A percentile compares a stretch with the other conserved stretches of the same genome.
Conservation (phyloP, 2,113 vertebrate species). For the Grammomys surdaster region DNA sequence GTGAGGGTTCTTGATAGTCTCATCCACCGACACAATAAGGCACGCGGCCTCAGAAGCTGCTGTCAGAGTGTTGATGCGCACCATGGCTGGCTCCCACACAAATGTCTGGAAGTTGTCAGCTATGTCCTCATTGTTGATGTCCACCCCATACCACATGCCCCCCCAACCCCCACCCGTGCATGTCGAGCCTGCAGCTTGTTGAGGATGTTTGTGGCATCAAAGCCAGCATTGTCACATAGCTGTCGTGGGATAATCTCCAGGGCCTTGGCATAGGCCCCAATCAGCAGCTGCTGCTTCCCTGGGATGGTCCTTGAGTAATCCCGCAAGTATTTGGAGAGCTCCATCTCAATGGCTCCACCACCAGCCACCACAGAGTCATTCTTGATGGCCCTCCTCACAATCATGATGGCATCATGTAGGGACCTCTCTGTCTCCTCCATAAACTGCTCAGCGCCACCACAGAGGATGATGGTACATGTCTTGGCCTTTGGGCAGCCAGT, state of each 20-base stretch:
- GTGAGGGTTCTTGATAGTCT: conserved; percentile 97
- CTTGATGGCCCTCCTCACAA: conserved; percentile 98
- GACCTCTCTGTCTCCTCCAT: conserved; percentile 99
- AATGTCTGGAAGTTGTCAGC: conserved; percentile 94
- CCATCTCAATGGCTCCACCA: conserved; percentile 98
- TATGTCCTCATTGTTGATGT: conserved; percentile 97
- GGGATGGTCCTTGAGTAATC: conserved; percentile 98
- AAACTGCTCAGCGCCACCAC: conserved; percentile 97
- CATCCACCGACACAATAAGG: conserved; percentile 97
- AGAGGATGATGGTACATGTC: conserved; percentile 97
- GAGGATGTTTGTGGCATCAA: conserved; percentile 99
- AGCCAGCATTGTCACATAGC: conserved; percentile 98
- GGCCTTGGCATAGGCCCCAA: conserved; percentile 97
- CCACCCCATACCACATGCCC: conserved; percentile 96
- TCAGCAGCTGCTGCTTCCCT: conserved; percentile 97
- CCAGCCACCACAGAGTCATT: conserved; percentile 97
- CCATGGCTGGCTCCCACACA: too few species aligned
- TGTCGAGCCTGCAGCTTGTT: conserved; percentile 98
- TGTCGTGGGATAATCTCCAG: conserved; percentile 98
- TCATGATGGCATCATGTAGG: conserved; percentile 99
- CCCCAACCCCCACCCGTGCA: too few species aligned
- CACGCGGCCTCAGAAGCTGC: too few species aligned
- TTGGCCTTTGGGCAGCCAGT: conserved; percentile 96
- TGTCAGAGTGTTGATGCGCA: too few species aligned
- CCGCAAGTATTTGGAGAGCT: conserved; percentile 95